Conservation (phyloP, 2,113 vertebrate species). For the Neopipo cinnamomea region DNA sequence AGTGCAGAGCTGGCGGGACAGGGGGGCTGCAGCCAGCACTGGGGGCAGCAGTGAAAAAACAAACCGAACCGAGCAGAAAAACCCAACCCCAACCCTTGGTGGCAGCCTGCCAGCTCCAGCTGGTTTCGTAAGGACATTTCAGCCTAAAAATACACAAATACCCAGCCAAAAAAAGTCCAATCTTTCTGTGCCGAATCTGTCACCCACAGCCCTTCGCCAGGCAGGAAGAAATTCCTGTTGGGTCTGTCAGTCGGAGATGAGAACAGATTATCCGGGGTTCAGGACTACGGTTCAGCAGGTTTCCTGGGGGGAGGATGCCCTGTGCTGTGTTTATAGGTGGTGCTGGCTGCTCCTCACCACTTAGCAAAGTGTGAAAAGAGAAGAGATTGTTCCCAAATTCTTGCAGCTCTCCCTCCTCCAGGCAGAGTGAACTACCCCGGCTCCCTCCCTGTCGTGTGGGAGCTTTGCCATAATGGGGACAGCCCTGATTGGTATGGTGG, state of each 20-base stretch:
- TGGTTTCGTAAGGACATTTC: constrained; percentile 39
- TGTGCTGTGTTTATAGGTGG: background rate
- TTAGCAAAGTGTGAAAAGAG: background rate
- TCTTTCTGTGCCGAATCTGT: background rate
- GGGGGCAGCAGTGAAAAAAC: background rate
- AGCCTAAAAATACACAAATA: constrained; percentile 48
- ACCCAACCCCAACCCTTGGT: background rate
- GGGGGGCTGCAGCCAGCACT: background rate
- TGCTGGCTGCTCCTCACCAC: background rate
- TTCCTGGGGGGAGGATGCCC: background rate
- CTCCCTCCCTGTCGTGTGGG: background rate
- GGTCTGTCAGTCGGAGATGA: background rate
- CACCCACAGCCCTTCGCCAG: background rate
- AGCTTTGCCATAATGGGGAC: background rate
- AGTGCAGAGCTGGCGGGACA: background rate
- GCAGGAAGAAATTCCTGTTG: constrained; percentile 2
- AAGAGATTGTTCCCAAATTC: background rate
- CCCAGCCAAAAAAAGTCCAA: constrained; percentile 8
- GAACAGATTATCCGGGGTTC: background rate
- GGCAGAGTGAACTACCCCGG: background rate
- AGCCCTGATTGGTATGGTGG: background rate
- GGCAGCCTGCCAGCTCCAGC: constrained; percentile 51
- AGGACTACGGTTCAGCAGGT: background rate
- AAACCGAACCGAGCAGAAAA: background rate
- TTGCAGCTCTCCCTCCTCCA: background rate